These are phyloP conservation scores for Zapus hudsonius DNA, from an alignment of 2,113 vertebrate genomes.

Conservation along the genomic window DNA sequence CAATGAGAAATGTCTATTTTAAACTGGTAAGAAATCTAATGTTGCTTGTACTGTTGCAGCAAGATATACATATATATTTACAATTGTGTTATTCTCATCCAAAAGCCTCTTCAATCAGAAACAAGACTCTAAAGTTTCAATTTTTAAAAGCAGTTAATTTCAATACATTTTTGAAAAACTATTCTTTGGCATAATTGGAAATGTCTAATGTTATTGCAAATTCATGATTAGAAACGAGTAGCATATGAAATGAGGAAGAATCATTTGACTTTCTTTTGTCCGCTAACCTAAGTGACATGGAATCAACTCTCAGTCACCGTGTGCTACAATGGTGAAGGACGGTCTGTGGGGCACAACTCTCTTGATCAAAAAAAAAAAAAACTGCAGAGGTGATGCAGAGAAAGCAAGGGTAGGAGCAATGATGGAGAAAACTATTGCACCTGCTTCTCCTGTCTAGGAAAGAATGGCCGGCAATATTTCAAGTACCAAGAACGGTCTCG, in stretches of 20 bases:
- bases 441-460: background rate
- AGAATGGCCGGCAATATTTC: background rate
- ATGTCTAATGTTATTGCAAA: background rate
- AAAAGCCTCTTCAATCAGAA: background rate
- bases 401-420: background rate
- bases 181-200: slow-evolving; percentile 23
- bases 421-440: background rate
- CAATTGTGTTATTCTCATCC: slow-evolving; percentile 19
- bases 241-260: slow-evolving; percentile 9
- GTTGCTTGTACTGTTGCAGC: background rate
- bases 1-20: background rate
- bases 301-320: background rate
- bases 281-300: background rate
- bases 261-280: background rate
- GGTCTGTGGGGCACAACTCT: background rate
- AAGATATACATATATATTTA: background rate
- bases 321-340: background rate
- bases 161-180: background rate
- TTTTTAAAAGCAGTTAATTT: background rate
- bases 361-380: background rate
- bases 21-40: background rate
- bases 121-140: background rate
- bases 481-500: background rate
- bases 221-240: background rate
- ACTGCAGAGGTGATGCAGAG: background rate